Percentiles rank a stretch among this genome's conserved stretches.
phyloP scores from a whole-genome alignment of 2,113 vertebrate genomes.

The Megalops atlanticus region DNA sequence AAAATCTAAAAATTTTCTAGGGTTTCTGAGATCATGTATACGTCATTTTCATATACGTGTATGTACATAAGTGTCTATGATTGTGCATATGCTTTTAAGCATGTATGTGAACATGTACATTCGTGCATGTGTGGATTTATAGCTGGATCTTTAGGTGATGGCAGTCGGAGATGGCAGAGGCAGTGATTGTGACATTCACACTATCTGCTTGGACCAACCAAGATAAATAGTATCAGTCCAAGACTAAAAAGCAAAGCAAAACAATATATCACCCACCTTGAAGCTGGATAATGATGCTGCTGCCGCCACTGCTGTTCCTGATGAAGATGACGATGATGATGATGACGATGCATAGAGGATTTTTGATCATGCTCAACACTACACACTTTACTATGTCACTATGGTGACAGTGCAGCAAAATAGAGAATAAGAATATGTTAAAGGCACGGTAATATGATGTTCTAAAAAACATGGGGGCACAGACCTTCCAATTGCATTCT shows the following conservation, averaged over 20 bases:
- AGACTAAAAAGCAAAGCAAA: neutral
- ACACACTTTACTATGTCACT: too few species aligned
- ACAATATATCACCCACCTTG: neutral
- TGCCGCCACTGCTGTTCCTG: neutral
- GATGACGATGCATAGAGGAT: neutral
- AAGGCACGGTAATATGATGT: neutral
- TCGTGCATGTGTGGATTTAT: too few species aligned
- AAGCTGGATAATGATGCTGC: neutral
- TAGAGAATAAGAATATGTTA: neutral
- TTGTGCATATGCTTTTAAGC: too few species aligned
- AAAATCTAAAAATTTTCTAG: too few species aligned
- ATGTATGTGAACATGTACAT: too few species aligned
- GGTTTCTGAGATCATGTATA: too few species aligned
- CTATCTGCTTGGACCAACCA: neutral
- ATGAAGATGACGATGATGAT: neutral
- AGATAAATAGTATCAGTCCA: neutral
- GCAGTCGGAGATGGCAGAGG: too few species aligned
- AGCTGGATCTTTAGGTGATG: too few species aligned
- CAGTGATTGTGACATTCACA: too few species aligned
- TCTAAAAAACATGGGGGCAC: neutral
- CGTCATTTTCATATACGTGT: too few species aligned
- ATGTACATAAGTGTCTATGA: too few species aligned
- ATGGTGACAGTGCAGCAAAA: neutral
- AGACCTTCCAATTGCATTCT: neutral
- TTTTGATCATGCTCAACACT: neutral